Conservation (phyloP, 2,888 invertebrate genomes). For the Abrostola tripartita region DNA sequence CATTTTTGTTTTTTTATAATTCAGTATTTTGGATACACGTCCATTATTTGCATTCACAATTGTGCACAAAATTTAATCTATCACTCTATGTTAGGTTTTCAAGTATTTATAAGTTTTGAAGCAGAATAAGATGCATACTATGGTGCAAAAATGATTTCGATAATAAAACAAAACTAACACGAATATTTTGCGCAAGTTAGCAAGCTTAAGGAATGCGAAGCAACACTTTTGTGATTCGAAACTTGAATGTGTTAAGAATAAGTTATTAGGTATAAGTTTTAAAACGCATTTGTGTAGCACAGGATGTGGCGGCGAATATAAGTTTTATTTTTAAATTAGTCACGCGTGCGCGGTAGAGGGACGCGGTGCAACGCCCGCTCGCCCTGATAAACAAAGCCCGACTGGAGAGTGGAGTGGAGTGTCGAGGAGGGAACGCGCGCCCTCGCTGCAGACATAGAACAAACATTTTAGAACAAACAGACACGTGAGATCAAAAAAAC, state of each 20-base stretch:
- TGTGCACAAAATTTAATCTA: conserved; percentile 39
- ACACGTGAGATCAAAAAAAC: conserved; percentile 66
- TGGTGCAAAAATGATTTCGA: conserved; percentile 18
- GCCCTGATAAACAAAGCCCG: conserved; percentile 77
- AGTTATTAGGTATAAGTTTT: conserved; percentile 26
- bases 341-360: conserved; percentile 60
- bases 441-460: conserved; percentile 74
- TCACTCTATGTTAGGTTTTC: conserved; percentile 16
- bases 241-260: conserved; percentile 16
- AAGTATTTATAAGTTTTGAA: conserved; percentile 33
- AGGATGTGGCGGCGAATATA: conserved; percentile 60
- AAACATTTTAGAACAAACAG: conserved; percentile 73
- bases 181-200: conserved; percentile 43
- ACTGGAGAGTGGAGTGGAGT: conserved; percentile 72
- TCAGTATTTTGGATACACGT: conserved; percentile 29
- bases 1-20: conserved; percentile 64
- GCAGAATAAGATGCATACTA: conserved; percentile 8
- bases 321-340: conserved; percentile 76
- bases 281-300: conserved; percentile 41
- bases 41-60: conserved; percentile 22
- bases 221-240: conserved; percentile 40
- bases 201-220: conserved; percentile 47
- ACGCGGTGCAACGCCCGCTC: conserved; percentile 74
- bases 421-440: conserved; percentile 68
- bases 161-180: conserved; percentile 17